Evolutionary conservation across 92 coral and sea anemone genomes (phyloP).

Genomic region (Siderastrea siderea): DNA sequence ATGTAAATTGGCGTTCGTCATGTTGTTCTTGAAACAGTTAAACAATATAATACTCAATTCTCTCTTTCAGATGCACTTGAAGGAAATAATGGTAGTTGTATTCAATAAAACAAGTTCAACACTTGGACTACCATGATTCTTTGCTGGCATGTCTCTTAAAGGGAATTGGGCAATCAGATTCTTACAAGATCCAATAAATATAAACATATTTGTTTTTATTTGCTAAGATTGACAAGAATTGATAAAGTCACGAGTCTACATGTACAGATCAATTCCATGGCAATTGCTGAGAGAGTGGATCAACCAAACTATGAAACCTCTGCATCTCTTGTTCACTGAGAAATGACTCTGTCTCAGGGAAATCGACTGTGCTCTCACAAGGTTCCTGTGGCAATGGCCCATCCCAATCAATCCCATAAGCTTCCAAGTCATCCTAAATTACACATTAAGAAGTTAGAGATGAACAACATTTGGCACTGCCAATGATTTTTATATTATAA

Average conservation of each 20-base stretch:
- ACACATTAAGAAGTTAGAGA: conserved; percentile 21
- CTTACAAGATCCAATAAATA: conserved; percentile 12
- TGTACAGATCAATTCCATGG: conserved; percentile 62
- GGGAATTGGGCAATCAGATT: conserved; percentile 21
- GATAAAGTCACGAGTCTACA: conserved; percentile 49
- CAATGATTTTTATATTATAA: conserved; percentile 17
- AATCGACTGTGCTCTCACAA: conserved; percentile 46
- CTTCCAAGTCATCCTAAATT: conserved; percentile 46
- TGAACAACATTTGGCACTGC: conserved; percentile 6
- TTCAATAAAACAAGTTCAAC: conserved; percentile 7
- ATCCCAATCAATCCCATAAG: conserved; percentile 67
- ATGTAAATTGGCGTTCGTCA: not conserved
- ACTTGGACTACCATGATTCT: conserved; percentile 27
- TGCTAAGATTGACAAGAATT: conserved; percentile 34
- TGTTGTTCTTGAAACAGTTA: conserved; percentile 22
- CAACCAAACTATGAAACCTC: conserved; percentile 45
- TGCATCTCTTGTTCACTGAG: conserved; percentile 58
- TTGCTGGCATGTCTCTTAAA: conserved; percentile 4
- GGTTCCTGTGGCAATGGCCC: conserved; percentile 72
- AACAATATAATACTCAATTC: conserved; percentile 15
- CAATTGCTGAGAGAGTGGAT: conserved; percentile 51
- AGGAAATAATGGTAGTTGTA: conserved; percentile 5
- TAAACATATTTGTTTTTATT: conserved; percentile 4
- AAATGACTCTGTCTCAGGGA: conserved; percentile 56
- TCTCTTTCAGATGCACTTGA: conserved; percentile 1